phyloP scores from a whole-genome alignment of 1,140 invertebrate species.

The Melitaea cinxia region DNA sequence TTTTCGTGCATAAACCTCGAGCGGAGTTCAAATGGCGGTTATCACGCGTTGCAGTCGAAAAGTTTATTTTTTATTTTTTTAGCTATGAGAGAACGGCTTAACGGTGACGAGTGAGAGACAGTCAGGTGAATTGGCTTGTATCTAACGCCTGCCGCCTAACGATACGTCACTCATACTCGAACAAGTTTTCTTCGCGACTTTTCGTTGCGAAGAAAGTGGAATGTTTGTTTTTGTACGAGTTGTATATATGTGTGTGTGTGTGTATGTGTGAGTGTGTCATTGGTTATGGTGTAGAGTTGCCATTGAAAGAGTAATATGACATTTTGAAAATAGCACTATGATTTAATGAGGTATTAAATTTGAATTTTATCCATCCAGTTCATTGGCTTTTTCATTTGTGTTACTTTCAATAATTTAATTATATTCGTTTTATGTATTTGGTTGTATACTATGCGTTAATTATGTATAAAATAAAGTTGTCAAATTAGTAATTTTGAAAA shows the following conservation, averaged over 20 bases:
- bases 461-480: background rate
- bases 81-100: slow-evolving; percentile 50
- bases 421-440: no score
- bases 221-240: slow-evolving; percentile 38
- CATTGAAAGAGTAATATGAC: no score
- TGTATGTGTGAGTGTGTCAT: background rate
- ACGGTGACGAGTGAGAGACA: slow-evolving; percentile 45
- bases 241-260: background rate
- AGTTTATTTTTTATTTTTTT: no score
- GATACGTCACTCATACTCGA: slow-evolving; percentile 59
- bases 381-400: no score
- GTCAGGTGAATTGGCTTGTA: slow-evolving; percentile 46
- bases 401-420: no score
- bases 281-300: background rate
- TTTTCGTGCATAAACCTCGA: slow-evolving; percentile 33
- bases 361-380: no score
- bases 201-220: slow-evolving; percentile 45
- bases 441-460: background rate
- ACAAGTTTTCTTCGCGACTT: slow-evolving; percentile 52
- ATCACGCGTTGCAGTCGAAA: slow-evolving; percentile 47
- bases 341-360: no score
- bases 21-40: slow-evolving; percentile 40
- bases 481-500: slow-evolving; percentile 20
- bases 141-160: slow-evolving; percentile 45
- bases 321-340: no score